A percentile compares a stretch with the other conserved stretches of the same genome.
These are phyloP conservation scores for Myotis yumanensis DNA, from an alignment of 2,113 vertebrate species.

Conservation along the genomic window DNA sequence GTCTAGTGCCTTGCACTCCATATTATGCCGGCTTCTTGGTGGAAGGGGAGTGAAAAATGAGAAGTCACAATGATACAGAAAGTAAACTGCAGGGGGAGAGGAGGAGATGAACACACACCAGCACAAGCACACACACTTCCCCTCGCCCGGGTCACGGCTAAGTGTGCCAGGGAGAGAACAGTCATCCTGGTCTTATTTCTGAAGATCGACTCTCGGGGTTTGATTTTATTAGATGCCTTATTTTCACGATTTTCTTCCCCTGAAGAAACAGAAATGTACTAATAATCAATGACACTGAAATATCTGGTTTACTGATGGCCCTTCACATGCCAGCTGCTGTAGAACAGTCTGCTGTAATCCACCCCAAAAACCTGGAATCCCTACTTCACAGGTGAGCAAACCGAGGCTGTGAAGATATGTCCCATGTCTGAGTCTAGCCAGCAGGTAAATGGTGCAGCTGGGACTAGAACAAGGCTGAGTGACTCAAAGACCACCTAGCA, in stretches of 20 bases:
- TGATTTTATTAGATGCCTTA: not conserved
- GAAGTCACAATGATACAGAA: not conserved
- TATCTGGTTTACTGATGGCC: not conserved
- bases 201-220: not conserved
- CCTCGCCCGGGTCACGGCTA: not conserved
- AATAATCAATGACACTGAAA: not conserved
- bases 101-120: not conserved
- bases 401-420: not conserved
- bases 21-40: not conserved
- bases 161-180: not conserved
- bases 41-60: constrained; percentile 38
- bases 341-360: too few relatives aligned
- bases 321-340: not conserved
- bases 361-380: too few relatives aligned
- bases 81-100: not conserved
- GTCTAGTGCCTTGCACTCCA: not conserved
- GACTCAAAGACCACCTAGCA: not conserved
- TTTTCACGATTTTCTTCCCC: not conserved
- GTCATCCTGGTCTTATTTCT: not conserved
- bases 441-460: too few relatives aligned
- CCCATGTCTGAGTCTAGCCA: rapidly evolving
- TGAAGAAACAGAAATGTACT: not conserved
- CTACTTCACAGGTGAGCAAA: not conserved
- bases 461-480: rapidly evolving
- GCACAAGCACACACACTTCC: not conserved